These are phyloP conservation scores for Leucoraja erinaceus DNA, from an alignment of 2,113 vertebrate genomes.

Conservation along the genomic window DNA sequence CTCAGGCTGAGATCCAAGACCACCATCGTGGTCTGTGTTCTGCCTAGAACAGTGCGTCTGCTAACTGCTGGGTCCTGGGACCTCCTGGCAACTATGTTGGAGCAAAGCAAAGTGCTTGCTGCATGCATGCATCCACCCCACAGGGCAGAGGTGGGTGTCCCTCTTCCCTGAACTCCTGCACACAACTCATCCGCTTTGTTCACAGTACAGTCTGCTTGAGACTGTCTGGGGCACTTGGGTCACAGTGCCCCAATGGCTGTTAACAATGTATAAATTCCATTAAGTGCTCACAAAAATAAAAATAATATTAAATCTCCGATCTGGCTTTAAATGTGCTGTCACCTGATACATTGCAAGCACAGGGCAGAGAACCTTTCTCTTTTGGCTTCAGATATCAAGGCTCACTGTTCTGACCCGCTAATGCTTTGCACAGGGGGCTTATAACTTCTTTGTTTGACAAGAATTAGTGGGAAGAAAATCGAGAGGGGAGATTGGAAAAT, in stretches of 20 bases:
- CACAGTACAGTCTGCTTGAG: neutral
- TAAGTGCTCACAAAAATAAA: neutral
- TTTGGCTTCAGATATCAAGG: neutral
- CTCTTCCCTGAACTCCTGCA: neutral
- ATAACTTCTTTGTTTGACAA: constrained; percentile 7
- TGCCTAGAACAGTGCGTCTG: neutral
- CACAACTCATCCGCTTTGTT: neutral
- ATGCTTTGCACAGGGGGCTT: constrained; percentile 8
- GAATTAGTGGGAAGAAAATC: neutral
- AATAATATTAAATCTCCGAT: neutral
- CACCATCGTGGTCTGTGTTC: neutral
- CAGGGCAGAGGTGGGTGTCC: neutral
- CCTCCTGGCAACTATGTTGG: neutral
- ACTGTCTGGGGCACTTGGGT: neutral
- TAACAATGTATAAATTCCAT: neutral
- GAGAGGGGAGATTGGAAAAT: neutral
- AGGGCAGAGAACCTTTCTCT: neutral
- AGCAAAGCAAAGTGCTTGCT: neutral
- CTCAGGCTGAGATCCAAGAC: neutral
- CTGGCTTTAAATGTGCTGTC: neutral
- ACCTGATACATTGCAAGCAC: neutral
- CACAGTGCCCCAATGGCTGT: neutral
- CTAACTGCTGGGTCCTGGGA: neutral
- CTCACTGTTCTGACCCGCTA: neutral
- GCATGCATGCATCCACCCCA: neutral